Evolutionary conservation across 2,888 invertebrate genomes (phyloP).

Genomic region (Nasonia oneida): DNA sequence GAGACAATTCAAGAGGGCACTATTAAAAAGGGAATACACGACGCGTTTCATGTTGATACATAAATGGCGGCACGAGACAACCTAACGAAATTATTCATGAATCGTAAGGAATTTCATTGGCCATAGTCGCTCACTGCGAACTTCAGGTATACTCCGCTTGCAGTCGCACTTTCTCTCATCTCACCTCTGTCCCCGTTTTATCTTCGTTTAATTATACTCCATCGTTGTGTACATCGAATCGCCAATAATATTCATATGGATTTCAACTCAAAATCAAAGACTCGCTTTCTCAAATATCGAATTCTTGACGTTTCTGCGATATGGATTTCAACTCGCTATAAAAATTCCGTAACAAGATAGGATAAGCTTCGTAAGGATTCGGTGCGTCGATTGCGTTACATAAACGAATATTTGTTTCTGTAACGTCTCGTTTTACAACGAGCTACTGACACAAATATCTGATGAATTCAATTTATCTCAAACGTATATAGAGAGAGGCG

Average conservation of each 20-base stretch:
- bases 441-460: too few relatives aligned
- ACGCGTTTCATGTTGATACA: neutral
- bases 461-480: too few relatives aligned
- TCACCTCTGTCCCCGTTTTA: neutral
- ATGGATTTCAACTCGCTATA: too few relatives aligned
- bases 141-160: neutral
- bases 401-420: too few relatives aligned
- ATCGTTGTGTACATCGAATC: neutral
- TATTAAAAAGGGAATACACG: neutral
- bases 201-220: conserved; percentile 10
- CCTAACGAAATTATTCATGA: conserved; percentile 55
- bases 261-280: too few relatives aligned
- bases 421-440: too few relatives aligned
- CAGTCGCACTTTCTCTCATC: conserved; percentile 6
- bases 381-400: too few relatives aligned
- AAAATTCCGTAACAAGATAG: too few relatives aligned
- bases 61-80: neutral
- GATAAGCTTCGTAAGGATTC: too few relatives aligned
- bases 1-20: neutral
- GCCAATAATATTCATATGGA: neutral
- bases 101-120: conserved; percentile 59
- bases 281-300: too few relatives aligned
- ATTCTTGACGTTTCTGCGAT: too few relatives aligned
- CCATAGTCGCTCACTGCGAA: neutral
- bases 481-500: neutral